phyloP scores from a whole-genome alignment of 1,140 invertebrate genomes.

The Drosophila subobscura region DNA sequence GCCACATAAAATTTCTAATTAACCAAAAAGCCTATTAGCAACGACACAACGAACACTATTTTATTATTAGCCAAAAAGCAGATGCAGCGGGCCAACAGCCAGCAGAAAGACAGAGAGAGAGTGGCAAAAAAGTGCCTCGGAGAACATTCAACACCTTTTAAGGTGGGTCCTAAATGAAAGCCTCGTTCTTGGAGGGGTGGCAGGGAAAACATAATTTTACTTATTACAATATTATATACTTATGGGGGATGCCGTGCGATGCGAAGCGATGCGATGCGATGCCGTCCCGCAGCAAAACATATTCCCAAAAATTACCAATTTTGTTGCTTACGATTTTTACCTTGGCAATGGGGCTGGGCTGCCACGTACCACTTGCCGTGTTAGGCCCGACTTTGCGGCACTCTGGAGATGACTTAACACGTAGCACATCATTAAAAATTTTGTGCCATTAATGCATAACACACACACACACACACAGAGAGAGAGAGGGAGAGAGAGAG shows the following conservation, averaged over 20 bases:
- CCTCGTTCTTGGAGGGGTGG: slow-evolving; percentile 29
- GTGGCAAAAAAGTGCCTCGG: slow-evolving; percentile 19
- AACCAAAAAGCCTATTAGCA: slow-evolving; percentile 77
- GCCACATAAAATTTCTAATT: slow-evolving; percentile 75
- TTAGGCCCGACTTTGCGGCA: slow-evolving; percentile 61
- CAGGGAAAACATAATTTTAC: slow-evolving; percentile 65
- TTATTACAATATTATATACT: slow-evolving; percentile 76
- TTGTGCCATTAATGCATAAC: slow-evolving; percentile 78
- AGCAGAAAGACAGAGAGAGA: too few relatives aligned
- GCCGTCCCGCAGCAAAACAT: slow-evolving; percentile 54
- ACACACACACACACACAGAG: slow-evolving; percentile 37
- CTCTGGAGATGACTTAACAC: slow-evolving; percentile 81
- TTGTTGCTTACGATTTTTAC: slow-evolving; percentile 82
- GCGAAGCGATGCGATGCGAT: too few relatives aligned
- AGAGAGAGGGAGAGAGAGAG: too few relatives aligned
- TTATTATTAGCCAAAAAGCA: slow-evolving; percentile 52
- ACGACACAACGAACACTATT: slow-evolving; percentile 56
- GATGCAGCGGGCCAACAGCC: slow-evolving; percentile 18
- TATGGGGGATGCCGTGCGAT: neutral
- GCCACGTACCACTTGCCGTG: slow-evolving; percentile 46
- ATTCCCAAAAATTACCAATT: slow-evolving; percentile 80
- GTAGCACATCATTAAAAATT: slow-evolving; percentile 82
- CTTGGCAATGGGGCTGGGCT: slow-evolving; percentile 62
- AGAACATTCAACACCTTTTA: slow-evolving; percentile 72
- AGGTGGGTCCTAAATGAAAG: slow-evolving; percentile 56